Base-by-base conservation (phyloP, 1,140 invertebrate genomes). In the Sinonovacula constricta region DNA sequence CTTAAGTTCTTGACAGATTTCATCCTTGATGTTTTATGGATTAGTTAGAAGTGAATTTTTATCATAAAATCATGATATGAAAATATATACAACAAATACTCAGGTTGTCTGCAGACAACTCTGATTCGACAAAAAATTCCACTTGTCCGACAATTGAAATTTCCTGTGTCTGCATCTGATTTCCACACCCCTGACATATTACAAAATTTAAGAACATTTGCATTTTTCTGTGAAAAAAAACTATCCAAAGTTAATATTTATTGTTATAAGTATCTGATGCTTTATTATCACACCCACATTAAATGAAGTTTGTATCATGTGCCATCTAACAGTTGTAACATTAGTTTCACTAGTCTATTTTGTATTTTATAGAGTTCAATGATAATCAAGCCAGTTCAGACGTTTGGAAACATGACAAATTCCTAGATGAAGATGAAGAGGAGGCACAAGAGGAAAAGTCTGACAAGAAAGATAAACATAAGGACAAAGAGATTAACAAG, bases 331-430 rank as follows among this genome's bases (percentile, higher is more conserved):
- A 10, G 12, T 14, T 39, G 62, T 24, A 39, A 10, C 10, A 65
- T 24, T n/a, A 39, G 14, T 24, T 65, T 3, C 15, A 36, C 34
- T 39, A 3, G 12, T n/a, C 45, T 26, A 28, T 26, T 12, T 51
- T 15, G 12, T 12, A 45, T 60, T 63, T 66, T 30, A 30, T 51
- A 36, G 28, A 65, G 72, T 39, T 45, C 33, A 26, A 65, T 7
- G 33, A 24, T 57, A 59, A 22, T 30, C 14, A 22, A 2, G n/a
- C 28, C 1, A 56, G 39, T 7, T 30, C 33, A 54, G 72, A 76
- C 18, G 53, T 36, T 24, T 76, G 72, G 72, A 76, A 76, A 67
- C 72, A 76, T 26, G 72, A 76, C 63, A 76, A 76, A 54, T 76
- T 45, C 39, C 18, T 18, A 10, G 39, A 45, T 45, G 39, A 63